Conservation (phyloP, 1,140 invertebrate species). For the Arion vulgaris region DNA sequence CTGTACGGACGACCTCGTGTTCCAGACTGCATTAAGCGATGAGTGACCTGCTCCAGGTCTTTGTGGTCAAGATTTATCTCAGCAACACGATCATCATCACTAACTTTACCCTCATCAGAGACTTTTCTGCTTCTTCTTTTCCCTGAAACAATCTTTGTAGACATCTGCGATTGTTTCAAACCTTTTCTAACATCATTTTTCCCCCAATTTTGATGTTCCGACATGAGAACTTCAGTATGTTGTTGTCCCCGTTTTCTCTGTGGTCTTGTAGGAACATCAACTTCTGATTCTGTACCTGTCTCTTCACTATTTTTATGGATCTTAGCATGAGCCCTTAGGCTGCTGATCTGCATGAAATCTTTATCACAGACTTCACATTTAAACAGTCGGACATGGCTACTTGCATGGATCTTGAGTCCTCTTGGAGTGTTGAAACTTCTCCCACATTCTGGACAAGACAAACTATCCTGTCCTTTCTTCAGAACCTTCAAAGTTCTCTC, state of each 20-base stretch:
- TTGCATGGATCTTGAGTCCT: constrained; percentile 36
- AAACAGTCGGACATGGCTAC: constrained; percentile 25
- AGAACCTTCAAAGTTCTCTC: background rate
- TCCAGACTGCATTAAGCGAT: constrained; percentile 23
- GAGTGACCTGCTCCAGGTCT: background rate
- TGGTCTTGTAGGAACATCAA: background rate
- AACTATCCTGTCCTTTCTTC: constrained; percentile 4
- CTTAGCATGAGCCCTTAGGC: constrained; percentile 8
- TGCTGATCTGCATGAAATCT: constrained; percentile 17
- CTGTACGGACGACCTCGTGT: constrained; percentile 34
- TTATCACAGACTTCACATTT: constrained; percentile 33
- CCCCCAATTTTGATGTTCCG: background rate
- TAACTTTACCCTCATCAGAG: background rate
- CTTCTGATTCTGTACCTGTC: background rate
- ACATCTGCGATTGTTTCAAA: background rate
- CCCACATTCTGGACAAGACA: constrained; percentile 20
- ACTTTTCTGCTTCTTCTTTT: background rate
- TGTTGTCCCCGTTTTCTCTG: background rate
- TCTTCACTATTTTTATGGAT: background rate
- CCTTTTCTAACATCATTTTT: background rate
- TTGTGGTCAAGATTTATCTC: background rate
- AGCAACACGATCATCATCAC: constrained; percentile 9
- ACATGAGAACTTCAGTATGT: background rate
- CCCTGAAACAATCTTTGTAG: background rate
- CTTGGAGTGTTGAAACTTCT: constrained; percentile 10